These are phyloP conservation scores for Coptodon rendalli DNA, from an alignment of 2,113 vertebrate species.

Conservation along the genomic window DNA sequence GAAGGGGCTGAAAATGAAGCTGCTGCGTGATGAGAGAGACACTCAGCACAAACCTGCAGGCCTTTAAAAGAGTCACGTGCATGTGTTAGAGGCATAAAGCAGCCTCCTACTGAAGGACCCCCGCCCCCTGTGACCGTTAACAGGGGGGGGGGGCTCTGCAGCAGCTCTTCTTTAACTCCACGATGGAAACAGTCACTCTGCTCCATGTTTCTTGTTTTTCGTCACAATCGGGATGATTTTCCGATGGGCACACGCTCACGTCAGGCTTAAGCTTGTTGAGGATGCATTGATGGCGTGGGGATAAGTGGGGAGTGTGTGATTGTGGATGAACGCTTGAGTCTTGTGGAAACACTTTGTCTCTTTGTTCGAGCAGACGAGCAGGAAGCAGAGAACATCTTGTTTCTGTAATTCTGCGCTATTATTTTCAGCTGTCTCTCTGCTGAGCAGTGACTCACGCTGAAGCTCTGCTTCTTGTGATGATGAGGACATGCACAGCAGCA, in stretches of 20 bases:
- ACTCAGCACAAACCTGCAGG: not conserved
- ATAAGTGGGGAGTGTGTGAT: rapidly evolving
- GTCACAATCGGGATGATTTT: not conserved
- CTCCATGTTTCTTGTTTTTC: not conserved
- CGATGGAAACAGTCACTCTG: not conserved
- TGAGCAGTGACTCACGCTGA: not conserved
- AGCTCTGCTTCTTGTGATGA: not conserved
- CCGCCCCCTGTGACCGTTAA: not conserved
- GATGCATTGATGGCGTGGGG: not conserved
- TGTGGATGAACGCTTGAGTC: not conserved
- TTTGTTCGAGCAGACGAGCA: not conserved
- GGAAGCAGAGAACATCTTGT: not conserved
- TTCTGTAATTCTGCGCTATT: not conserved
- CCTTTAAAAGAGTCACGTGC: rapidly evolving
- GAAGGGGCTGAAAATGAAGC: not conserved
- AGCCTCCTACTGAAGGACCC: not conserved
- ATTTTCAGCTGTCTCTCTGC: not conserved
- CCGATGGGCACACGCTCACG: not conserved
- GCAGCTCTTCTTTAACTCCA: not conserved
- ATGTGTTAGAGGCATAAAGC: not conserved
- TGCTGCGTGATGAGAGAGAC: not conserved
- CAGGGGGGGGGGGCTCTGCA: not conserved
- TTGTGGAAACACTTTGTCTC: not conserved
- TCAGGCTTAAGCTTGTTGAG: rapidly evolving
- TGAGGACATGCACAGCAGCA: not conserved